These are phyloP conservation scores for Odocoileus hemionus DNA, from an alignment of 2,113 vertebrate genomes.

Conservation along the genomic window DNA sequence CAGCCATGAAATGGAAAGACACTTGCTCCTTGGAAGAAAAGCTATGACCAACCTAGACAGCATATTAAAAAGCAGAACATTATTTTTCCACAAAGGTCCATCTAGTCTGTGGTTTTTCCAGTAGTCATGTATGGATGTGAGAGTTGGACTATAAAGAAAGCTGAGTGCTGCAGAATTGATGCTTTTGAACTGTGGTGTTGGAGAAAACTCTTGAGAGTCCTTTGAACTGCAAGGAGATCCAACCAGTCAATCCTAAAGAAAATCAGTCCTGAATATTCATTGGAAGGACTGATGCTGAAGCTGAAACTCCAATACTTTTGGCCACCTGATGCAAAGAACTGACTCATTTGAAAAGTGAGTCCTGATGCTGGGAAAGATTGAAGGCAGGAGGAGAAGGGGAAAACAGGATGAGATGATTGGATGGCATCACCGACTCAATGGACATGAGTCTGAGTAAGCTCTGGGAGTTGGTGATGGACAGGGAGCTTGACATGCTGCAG, in stretches of 20 bases:
- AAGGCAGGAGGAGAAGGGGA: fast-evolving
- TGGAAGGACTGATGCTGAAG: background rate
- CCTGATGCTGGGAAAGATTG: background rate
- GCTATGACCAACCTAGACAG: background rate
- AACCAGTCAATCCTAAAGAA: background rate
- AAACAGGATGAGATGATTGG: background rate
- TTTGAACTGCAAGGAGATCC: background rate
- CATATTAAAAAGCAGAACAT: background rate
- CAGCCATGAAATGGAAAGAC: background rate
- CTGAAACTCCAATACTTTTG: background rate
- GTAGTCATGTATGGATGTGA: background rate
- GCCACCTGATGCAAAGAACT: background rate
- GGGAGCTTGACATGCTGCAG: background rate
- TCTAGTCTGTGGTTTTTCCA: background rate
- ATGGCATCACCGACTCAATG: background rate
- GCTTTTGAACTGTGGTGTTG: background rate
- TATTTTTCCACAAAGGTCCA: background rate
- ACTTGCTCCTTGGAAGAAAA: background rate
- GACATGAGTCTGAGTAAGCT: background rate
- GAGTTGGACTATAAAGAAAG: background rate
- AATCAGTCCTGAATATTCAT: background rate
- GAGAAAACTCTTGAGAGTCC: background rate
- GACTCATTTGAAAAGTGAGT: background rate
- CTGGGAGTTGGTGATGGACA: background rate
- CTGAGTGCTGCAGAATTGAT: background rate